phyloP scores from a whole-genome alignment of 1,140 invertebrate species.

The Globodera ellingtonae region DNA sequence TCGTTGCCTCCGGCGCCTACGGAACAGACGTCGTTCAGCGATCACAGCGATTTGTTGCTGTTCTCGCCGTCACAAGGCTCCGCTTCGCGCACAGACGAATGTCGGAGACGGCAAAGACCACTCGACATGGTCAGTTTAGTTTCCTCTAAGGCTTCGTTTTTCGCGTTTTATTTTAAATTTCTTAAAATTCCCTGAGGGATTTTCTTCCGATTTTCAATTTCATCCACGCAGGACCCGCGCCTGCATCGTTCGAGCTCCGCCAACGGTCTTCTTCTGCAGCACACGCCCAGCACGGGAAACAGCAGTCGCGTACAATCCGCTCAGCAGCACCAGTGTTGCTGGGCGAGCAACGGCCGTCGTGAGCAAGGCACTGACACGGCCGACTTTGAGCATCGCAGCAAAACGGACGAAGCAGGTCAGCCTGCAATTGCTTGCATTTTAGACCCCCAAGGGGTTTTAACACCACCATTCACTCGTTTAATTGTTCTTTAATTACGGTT shows the following conservation, averaged over 20 bases:
- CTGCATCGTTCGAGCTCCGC: constrained; percentile 21
- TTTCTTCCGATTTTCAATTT: too few species aligned
- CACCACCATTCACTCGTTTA: not conserved
- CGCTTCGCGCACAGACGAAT: not conserved
- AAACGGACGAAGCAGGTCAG: not conserved
- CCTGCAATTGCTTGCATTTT: not conserved
- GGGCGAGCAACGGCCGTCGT: constrained; percentile 11
- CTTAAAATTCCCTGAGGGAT: too few species aligned
- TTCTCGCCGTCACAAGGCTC: constrained; percentile 1
- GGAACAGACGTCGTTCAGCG: not conserved
- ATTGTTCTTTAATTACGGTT: too few species aligned
- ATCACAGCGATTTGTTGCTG: constrained; percentile 13
- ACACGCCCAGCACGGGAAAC: constrained; percentile 1
- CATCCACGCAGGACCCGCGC: not conserved
- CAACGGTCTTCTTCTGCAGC: constrained; percentile 1
- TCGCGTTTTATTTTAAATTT: too few species aligned
- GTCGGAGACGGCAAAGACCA: not conserved
- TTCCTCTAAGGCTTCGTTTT: too few species aligned
- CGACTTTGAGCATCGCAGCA: constrained; percentile 13
- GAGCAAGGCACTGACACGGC: constrained; percentile 19
- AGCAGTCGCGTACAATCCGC: constrained; percentile 11
- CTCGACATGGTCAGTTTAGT: not conserved
- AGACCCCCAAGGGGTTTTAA: not conserved
- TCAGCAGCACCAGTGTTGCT: constrained; percentile 11
- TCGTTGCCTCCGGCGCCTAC: constrained; percentile 33